These are phyloP conservation scores for Meda fulgida DNA, from an alignment of 2,797 vertebrate species.

Conservation along the genomic window DNA sequence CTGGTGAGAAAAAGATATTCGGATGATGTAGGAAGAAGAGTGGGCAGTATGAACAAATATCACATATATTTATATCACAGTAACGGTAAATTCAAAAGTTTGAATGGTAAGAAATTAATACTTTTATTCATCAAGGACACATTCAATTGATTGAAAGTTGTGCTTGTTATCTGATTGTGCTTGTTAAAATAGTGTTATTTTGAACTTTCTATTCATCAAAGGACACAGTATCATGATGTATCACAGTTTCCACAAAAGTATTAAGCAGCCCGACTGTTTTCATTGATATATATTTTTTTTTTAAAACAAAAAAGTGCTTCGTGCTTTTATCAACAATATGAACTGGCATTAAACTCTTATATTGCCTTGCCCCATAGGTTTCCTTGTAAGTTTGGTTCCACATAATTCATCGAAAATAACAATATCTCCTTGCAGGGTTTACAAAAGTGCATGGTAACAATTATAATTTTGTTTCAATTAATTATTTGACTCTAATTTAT, in stretches of 20 bases:
- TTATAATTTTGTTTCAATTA: not conserved
- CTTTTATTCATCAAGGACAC: not conserved
- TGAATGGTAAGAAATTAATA: not conserved
- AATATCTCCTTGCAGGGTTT: not conserved
- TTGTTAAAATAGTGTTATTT: not conserved
- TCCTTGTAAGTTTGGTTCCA: not conserved
- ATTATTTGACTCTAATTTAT: not conserved
- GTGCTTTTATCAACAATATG: not conserved
- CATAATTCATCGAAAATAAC: not conserved
- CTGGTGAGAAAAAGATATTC: constrained; percentile 18
- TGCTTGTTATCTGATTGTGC: not conserved
- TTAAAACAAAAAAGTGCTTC: not conserved
- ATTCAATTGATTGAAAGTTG: not conserved
- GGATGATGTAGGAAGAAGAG: not conserved
- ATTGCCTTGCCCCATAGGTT: not conserved
- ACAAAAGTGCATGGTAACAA: not conserved
- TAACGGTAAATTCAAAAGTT: not conserved
- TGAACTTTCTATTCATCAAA: not conserved
- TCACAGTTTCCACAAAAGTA: not conserved
- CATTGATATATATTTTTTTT: not conserved
- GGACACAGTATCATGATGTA: not conserved
- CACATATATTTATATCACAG: constrained; percentile 1
- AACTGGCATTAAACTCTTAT: not conserved
- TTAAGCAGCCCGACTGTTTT: not conserved
- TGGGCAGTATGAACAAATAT: not conserved